Evolutionary conservation across 2,797 vertebrate species (phyloP), one percentile per base, ranked within the genome.

Genomic region (Centropyge bicolor): DNA sequence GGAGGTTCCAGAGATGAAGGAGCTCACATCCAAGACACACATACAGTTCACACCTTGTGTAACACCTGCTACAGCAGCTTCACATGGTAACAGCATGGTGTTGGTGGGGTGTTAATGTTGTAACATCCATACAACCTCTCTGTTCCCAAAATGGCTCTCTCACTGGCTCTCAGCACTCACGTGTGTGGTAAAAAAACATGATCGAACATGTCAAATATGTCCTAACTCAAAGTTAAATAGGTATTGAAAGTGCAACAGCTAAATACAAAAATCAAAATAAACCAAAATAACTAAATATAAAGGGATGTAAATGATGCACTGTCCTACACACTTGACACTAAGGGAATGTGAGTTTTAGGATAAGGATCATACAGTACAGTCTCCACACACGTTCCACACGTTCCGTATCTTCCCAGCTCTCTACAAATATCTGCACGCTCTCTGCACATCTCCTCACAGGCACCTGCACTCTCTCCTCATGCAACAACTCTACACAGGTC

Each of bases 401-500:
- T 48, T 8, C 54, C 51, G 45, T 14, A 35, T 38, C 43, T 27
- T 55, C 64, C 48, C 60, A 73, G 20, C 69, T 80, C 60, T 80
- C 10, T 62, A 61, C 71, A 77, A 52, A 74, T 65, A 62, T 70
- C 78, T 81, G 71, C 86, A 88, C 69, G 74, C 72, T 81, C 64
- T 81, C 72, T 86, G 68, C 84, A 87, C 65, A 82, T 46, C 67
- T 78, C 75, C 83, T 86, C 87, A 80, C 89, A 84, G 83, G 1
- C 82, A 82, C 80, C 89, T 91, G 72, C 86, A 85, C 86, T 88
- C 88, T 90, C 88, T 89, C 86, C 76, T 88, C 93, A 94, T 94
- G 91, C 93, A 93, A 84, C 83, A 80, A 63, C 52, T 74, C 73
- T 9, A 79, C 79, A 85, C 57, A 62, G 55, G 54, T 62, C 81